Base-by-base conservation (phyloP, 2,113 vertebrate genomes). In the Sinocyclocheilus anophthalmus region DNA sequence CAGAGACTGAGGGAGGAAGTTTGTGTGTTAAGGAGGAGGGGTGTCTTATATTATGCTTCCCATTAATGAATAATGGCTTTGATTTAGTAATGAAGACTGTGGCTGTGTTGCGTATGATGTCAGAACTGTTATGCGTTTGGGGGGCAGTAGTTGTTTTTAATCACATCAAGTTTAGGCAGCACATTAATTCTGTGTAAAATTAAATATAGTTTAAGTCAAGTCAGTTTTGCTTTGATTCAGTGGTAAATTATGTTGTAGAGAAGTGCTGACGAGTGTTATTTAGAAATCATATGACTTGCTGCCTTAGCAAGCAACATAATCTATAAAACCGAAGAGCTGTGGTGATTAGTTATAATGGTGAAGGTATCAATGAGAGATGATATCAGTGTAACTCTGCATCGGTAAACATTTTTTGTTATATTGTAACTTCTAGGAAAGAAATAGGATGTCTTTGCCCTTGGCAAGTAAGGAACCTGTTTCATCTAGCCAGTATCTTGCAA, bases 11-110 rank as follows among this genome's bases (percentile, higher is more conserved):
- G 39, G 20, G 65, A 73, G 63, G 22, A 61, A 73, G 59, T 48
- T 16, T 69, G 76, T 79, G 59, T 79, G 61, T 69, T 65, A 14
- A 63, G 37, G 73, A 24, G 81, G 48, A 57, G 18, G 81, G 48
- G 48, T 42, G 69, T 84, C 12, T 84, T 73, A 73, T 83, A 83
- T 70, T 53, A 65, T 55, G 24, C 83, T 76, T 84, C 20, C 22
- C 30, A 85, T 85, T 80, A 70, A 83, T 55, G 48, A 83, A 37
- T 37, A 33, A 57, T 59, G 30, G 3, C 81, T 83, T 83, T 70
- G 63, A 53, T 70, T 83, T 70, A 14, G 11, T 55, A 33, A 83
- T 55, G 65, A 70, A 53, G 9, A 30, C 39, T 65, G 33, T 61
- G 57, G 24, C 45, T 30, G 16, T 63, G 45, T 76, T 59, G 33